A percentile compares a stretch with the other conserved stretches of the same genome.
Conservation (phyloP, 1,140 invertebrate genomes). For the Atta texana region DNA sequence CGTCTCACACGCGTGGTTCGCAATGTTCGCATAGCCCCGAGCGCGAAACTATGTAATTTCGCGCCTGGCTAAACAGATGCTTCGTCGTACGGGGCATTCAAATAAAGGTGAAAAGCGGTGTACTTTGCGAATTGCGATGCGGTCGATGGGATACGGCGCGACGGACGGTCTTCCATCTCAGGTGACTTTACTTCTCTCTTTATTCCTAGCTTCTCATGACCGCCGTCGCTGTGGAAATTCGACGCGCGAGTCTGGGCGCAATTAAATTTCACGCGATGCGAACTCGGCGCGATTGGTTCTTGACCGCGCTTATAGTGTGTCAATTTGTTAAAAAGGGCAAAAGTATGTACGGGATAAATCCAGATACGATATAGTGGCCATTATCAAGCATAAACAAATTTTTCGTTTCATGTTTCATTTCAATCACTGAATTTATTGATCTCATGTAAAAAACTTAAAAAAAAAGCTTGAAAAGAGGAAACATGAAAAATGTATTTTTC, state of each 20-base stretch:
- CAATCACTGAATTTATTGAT: not conserved
- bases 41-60: constrained; percentile 78
- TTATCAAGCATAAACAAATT: not conserved
- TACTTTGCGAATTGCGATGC: constrained; percentile 42
- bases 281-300: constrained; percentile 15
- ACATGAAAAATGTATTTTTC: not conserved
- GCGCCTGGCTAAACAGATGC: constrained; percentile 75
- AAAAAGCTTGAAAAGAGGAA: not conserved
- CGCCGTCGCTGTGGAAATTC: constrained; percentile 50
- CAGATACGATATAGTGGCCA: not conserved
- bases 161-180: constrained; percentile 9
- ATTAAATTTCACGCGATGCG: constrained; percentile 68
- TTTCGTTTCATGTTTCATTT: not conserved
- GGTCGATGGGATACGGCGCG: not conserved
- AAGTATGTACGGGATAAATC: not conserved
- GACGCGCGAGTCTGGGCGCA: constrained; percentile 50
- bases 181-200: constrained; percentile 18
- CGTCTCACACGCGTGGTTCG: constrained; percentile 45
- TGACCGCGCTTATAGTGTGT: not conserved
- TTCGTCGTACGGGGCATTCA: constrained; percentile 45
- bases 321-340: not conserved
- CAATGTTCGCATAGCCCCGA: not conserved
- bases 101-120: constrained; percentile 67
- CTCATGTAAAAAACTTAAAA: not conserved
- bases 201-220: not conserved